These are phyloP conservation scores for Loriculus beryllinus DNA, from an alignment of 2,797 vertebrate genomes.

Conservation along the genomic window DNA sequence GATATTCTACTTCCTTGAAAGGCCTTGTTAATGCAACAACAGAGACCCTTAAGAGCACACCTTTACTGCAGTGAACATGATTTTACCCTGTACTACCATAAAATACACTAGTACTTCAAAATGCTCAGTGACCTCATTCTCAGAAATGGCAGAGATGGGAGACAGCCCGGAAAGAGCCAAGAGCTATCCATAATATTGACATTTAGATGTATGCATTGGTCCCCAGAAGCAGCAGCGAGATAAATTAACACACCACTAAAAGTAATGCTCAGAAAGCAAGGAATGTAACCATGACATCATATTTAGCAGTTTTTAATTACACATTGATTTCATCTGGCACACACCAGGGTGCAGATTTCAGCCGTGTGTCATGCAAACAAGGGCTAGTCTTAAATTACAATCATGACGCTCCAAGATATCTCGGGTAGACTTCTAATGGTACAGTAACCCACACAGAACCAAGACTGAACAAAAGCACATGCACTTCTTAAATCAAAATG, in stretches of 20 bases:
- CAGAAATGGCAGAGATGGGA: slow-evolving; percentile 21
- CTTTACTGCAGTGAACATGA: slow-evolving; percentile 45
- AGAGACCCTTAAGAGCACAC: slow-evolving; percentile 50
- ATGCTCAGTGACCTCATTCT: slow-evolving; percentile 52
- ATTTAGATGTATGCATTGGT: neutral
- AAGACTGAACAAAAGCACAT: neutral
- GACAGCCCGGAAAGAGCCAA: slow-evolving; percentile 2
- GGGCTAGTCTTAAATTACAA: neutral
- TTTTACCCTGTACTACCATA: slow-evolving; percentile 39
- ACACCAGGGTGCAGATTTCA: neutral
- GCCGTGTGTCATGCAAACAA: neutral
- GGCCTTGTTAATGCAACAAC: slow-evolving; percentile 62
- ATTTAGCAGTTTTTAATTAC: slow-evolving; percentile 6
- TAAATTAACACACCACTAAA: neutral
- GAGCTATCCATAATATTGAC: slow-evolving; percentile 21
- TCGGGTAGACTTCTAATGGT: neutral
- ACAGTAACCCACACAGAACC: neutral
- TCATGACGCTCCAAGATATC: neutral
- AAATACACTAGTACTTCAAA: slow-evolving; percentile 48
- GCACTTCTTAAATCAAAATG: neutral
- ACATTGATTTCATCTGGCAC: neutral
- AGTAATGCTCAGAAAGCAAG: neutral
- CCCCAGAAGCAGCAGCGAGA: neutral
- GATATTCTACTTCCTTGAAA: slow-evolving; percentile 73
- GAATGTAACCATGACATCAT: neutral